These are phyloP conservation scores for Papilio demoleus DNA, from an alignment of 2,888 invertebrate species.

Conservation along the genomic window DNA sequence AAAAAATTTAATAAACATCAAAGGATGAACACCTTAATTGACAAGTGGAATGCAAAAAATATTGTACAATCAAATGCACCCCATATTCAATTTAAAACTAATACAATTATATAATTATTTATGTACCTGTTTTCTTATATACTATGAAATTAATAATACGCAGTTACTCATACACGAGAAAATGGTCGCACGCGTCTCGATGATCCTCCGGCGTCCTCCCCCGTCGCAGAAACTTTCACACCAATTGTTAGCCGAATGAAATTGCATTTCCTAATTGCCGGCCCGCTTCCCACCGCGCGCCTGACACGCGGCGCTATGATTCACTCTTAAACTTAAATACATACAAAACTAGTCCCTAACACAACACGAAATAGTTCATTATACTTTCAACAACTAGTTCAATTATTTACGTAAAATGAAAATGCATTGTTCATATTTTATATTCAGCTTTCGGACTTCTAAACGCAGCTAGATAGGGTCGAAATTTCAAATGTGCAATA, in stretches of 20 bases:
- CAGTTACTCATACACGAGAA: conserved; percentile 37
- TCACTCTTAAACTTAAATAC: conserved; percentile 50
- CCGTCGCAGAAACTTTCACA: conserved; percentile 57
- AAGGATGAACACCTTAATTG: conserved; percentile 9
- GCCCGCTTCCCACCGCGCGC: conserved; percentile 72
- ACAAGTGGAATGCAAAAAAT: not conserved
- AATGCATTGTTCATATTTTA: conserved; percentile 14
- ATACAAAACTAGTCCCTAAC: conserved; percentile 47
- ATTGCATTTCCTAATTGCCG: conserved; percentile 79
- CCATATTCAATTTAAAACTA: not conserved
- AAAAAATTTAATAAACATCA: conserved; percentile 14
- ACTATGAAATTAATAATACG: conserved; percentile 20
- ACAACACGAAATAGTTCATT: conserved; percentile 5
- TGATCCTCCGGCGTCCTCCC: conserved; percentile 51
- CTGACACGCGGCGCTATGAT: conserved; percentile 72
- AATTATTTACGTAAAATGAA: conserved; percentile 42
- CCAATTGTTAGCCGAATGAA: conserved; percentile 65
- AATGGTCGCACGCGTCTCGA: conserved; percentile 57
- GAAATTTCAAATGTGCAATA: conserved; percentile 37
- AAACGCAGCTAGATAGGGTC: conserved; percentile 35
- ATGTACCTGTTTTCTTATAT: not conserved
- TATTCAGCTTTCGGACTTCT: conserved; percentile 38
- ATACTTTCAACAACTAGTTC: not conserved
- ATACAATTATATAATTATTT: no score
- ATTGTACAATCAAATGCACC: not conserved